Evolutionary conservation across 2,888 invertebrate genomes (phyloP).

Genomic region (Pollenia labialis): DNA sequence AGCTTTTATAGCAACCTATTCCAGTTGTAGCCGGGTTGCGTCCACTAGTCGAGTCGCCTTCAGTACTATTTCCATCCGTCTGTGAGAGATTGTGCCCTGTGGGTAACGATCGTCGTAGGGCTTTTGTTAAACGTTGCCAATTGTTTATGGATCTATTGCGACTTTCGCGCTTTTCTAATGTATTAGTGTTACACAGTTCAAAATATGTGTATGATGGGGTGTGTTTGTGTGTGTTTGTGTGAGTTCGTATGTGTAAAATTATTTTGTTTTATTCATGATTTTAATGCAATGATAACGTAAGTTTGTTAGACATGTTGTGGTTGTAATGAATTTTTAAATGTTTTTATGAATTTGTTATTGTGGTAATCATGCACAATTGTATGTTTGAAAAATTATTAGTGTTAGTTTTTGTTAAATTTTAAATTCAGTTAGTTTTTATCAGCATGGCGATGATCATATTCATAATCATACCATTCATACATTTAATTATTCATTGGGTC

Average conservation of each 20-base stretch:
- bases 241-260: neutral
- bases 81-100: constrained; percentile 96
- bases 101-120: constrained; percentile 84
- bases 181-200: constrained; percentile 58
- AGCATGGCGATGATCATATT: constrained; percentile 23
- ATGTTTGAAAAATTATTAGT: neutral
- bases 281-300: constrained; percentile 33
- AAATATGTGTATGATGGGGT: constrained; percentile 56
- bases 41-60: constrained; percentile 85
- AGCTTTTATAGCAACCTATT: constrained; percentile 91
- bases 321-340: constrained; percentile 36
- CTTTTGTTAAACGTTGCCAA: constrained; percentile 85
- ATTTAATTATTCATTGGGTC: constrained; percentile 41
- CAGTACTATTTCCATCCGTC: constrained; percentile 93
- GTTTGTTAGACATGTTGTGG: constrained; percentile 1
- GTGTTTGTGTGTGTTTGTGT: constrained; percentile 46
- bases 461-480: constrained; percentile 60
- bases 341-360: constrained; percentile 56
- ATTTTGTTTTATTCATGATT: constrained; percentile 4
- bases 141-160: constrained; percentile 84
- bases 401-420: constrained; percentile 18
- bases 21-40: constrained; percentile 89
- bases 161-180: constrained; percentile 84
- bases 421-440: constrained; percentile 14
- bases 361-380: constrained; percentile 56